These are phyloP conservation scores for Aphaenogaster ashmeadi DNA, from an alignment of 1,140 invertebrate genomes.

Conservation along the genomic window DNA sequence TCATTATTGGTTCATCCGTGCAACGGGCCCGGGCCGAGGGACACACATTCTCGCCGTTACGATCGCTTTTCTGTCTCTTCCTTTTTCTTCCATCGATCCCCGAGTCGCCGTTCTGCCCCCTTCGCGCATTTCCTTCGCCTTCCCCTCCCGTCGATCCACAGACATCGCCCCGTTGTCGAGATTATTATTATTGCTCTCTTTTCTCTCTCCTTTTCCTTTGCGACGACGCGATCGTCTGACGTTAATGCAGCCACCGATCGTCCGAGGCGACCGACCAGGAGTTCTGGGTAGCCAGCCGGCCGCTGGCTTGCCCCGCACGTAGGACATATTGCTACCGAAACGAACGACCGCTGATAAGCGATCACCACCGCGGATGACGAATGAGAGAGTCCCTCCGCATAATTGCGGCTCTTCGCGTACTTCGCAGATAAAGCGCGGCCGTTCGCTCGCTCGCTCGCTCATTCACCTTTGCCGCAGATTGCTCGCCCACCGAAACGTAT, in stretches of 20 bases:
- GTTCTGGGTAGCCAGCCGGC: constrained; percentile 34
- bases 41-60: constrained; percentile 54
- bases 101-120: constrained; percentile 6
- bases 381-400: constrained; percentile 61
- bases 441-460: constrained; percentile 16
- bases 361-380: constrained; percentile 59
- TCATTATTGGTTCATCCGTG: constrained; percentile 78
- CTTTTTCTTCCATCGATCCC: constrained; percentile 49
- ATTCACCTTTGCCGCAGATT: constrained; percentile 22
- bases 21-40: constrained; percentile 24
- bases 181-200: constrained; percentile 63
- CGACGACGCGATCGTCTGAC: constrained; percentile 62
- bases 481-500: constrained; percentile 34
- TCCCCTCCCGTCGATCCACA: neutral
- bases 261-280: constrained; percentile 28
- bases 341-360: constrained; percentile 64
- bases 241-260: constrained; percentile 69
- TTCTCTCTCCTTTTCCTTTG: neutral
- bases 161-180: constrained; percentile 58
- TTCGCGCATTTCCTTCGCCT: neutral
- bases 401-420: constrained; percentile 56
- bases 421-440: constrained; percentile 52
- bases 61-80: constrained; percentile 37
- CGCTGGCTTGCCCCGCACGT: constrained; percentile 37
- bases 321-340: constrained; percentile 67